Evolutionary conservation across 2,888 invertebrate species (phyloP).

Genomic region (Trichopoda pennipes): DNA sequence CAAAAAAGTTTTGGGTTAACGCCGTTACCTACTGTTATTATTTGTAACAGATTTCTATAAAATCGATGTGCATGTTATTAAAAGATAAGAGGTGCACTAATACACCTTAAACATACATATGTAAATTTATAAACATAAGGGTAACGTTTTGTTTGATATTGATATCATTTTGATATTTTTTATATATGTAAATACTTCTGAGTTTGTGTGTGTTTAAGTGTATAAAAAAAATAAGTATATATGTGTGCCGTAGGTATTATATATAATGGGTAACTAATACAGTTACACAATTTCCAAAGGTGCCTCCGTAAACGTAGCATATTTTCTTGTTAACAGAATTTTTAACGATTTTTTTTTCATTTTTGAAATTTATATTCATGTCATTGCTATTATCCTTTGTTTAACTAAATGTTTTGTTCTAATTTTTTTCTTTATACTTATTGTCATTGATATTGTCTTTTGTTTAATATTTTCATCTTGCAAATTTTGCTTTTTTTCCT

Average conservation of each 20-base stretch:
- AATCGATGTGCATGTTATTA: constrained; percentile 47
- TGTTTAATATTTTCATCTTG: constrained; percentile 69
- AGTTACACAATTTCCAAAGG: constrained; percentile 39
- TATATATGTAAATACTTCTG: constrained; percentile 66
- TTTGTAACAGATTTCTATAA: constrained; percentile 10
- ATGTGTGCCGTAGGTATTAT: constrained; percentile 34
- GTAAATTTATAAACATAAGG: neutral
- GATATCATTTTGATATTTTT: constrained; percentile 59
- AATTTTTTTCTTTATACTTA: constrained; percentile 31
- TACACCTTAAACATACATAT: constrained; percentile 17
- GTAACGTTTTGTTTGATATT: constrained; percentile 43
- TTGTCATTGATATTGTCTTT: constrained; percentile 55
- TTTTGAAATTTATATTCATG: constrained; percentile 39
- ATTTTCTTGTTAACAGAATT: constrained; percentile 18
- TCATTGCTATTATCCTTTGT: constrained; percentile 52
- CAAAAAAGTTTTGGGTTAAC: too few species aligned
- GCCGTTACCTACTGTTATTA: constrained; percentile 9
- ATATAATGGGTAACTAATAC: constrained; percentile 51
- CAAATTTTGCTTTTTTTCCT: constrained; percentile 75
- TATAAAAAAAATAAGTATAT: constrained; percentile 15
- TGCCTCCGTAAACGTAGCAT: constrained; percentile 33
- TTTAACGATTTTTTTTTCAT: neutral
- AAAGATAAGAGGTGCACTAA: constrained; percentile 42
- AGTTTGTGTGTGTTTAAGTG: constrained; percentile 2
- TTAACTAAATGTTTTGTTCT: constrained; percentile 33